Percentiles rank a stretch among this genome's conserved stretches.
These are phyloP conservation scores for Drepana falcataria DNA, from an alignment of 2,888 invertebrate species.

Conservation along the genomic window DNA sequence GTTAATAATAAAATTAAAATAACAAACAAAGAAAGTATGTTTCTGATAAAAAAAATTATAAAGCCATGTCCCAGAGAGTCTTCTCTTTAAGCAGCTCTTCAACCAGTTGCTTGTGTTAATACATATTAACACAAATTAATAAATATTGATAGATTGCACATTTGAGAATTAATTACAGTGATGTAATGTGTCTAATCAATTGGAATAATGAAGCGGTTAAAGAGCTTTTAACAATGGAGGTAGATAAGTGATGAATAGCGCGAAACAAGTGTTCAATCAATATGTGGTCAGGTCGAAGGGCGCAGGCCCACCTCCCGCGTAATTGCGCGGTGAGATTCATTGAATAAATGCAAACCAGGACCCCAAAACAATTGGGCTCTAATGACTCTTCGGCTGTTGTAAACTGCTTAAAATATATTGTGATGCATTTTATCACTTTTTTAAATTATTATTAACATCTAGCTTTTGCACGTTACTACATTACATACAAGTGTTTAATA, in stretches of 20 bases:
- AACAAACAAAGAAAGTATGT: no score
- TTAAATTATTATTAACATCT: no score
- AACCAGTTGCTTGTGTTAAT: no score
- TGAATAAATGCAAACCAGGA: constrained; percentile 35
- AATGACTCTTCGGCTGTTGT: constrained; percentile 36
- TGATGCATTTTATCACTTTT: background rate
- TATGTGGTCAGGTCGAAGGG: constrained; percentile 51
- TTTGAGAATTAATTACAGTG: no score
- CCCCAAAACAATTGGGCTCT: constrained; percentile 61
- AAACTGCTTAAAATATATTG: background rate
- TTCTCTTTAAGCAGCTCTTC: no score
- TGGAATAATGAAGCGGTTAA: constrained; percentile 8
- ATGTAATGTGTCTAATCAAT: background rate
- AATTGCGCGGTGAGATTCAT: constrained; percentile 27
- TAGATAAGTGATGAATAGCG: constrained; percentile 41
- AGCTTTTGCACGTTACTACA: no score
- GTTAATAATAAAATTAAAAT: no score
- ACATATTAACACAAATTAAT: no score
- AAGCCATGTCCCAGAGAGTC: no score
- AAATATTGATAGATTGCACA: no score
- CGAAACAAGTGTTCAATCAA: constrained; percentile 69
- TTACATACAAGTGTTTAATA: no score
- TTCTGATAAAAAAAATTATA: no score
- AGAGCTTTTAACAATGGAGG: constrained; percentile 27
- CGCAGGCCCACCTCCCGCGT: constrained; percentile 27